These are phyloP conservation scores for Carcharodon carcharias DNA, from an alignment of 2,797 vertebrate species.

Conservation along the genomic window DNA sequence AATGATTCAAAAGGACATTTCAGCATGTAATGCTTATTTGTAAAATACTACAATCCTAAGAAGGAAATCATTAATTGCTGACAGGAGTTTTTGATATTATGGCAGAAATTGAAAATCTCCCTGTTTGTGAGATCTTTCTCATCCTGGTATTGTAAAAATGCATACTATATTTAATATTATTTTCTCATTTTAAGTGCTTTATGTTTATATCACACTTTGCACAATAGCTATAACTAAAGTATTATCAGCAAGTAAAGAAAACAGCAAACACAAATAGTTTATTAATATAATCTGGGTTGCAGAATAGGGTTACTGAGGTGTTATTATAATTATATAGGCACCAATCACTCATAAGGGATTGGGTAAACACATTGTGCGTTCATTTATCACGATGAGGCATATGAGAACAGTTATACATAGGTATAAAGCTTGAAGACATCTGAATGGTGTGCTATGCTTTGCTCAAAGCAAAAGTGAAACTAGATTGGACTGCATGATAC, in stretches of 20 bases:
- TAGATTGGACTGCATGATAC: no score
- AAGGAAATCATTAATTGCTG: slow-evolving; percentile 8
- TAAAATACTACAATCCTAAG: background rate
- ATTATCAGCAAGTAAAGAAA: background rate
- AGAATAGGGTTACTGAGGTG: background rate
- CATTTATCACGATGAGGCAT: no score
- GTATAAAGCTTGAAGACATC: no score
- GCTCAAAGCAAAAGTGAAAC: no score
- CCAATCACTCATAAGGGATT: no score
- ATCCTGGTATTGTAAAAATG: background rate
- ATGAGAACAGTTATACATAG: no score
- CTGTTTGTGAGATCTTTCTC: background rate
- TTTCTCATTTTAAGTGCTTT: background rate
- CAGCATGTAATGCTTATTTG: background rate
- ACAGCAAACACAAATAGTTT: background rate
- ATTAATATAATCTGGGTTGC: background rate
- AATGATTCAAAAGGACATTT: slow-evolving; percentile 64
- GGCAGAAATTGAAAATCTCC: background rate
- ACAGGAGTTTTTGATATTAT: background rate
- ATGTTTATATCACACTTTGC: background rate
- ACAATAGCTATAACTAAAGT: background rate
- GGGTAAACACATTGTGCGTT: no score
- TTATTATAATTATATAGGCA: no score
- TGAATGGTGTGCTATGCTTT: no score
- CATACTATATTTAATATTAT: background rate